Base-by-base conservation (phyloP, 2,797 vertebrate genomes). In the Euthynnus affinis region DNA sequence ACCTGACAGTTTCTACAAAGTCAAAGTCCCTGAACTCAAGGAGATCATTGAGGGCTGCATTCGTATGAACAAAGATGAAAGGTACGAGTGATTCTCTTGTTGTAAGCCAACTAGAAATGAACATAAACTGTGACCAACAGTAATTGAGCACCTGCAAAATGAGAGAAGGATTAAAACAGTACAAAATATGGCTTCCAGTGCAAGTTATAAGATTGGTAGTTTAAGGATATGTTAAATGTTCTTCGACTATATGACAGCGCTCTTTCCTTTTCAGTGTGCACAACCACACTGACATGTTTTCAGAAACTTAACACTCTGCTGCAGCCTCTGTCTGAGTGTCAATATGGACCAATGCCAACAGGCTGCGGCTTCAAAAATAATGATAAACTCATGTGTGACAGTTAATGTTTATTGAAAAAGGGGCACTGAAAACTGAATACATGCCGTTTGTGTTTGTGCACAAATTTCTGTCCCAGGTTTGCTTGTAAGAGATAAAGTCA, bases 41-140 rank as follows among this genome's bases (percentile, higher is more conserved):
- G 97, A 99, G 94, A 99, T 99, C 88, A 99, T 99, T 0, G 98
- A 98, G 86, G 98, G 98, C 86, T 99, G 98, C 90, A 99, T 99
- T 78, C 98, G 96, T 32, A 99, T 96, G 86, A 95, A 98, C 94
- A 99, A 98, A 88, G 97, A 98, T 0, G 96, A 98, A 94, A 96
- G 98, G 98, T 99, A 87, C 37, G 4, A 34, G 8, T 42, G 7
- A 71, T 48, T 18, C 46, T 8, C 18, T n/a, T n/a, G n/a, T n/a
- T n/a, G n/a, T n/a, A n/a, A 42, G 37, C 37, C 37, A 37, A 37
- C 37, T 12, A 37, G 12, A 42, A 13, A 42, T 42, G 58, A 58
- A 59, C 40, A 25, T 0, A 44, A n/a, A 15, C 9, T 27, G 8
- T 13, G 1, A 25, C 18, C 7, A n/a, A 20, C 13, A 40, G 15